A percentile compares a stretch with the other conserved stretches of the same genome.
Evolutionary conservation across 2,113 vertebrate species (phyloP).

Genomic region (Carassius gibelio): DNA sequence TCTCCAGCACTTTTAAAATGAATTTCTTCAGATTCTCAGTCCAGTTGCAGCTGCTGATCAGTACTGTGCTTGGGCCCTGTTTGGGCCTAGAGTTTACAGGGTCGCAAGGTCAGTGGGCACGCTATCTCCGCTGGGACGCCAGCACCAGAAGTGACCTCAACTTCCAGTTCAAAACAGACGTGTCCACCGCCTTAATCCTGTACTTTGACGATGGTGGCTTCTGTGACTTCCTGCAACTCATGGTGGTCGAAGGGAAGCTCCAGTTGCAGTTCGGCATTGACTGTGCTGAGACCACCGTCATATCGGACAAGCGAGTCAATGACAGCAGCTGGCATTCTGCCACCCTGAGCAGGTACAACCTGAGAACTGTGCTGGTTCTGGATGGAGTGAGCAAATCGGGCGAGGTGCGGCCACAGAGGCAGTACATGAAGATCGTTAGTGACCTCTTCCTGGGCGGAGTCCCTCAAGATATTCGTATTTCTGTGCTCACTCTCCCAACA

Average conservation of each 20-base stretch:
- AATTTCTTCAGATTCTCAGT: slow-evolving; percentile 84
- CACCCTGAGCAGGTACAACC: slow-evolving; percentile 86
- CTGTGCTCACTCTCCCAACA: slow-evolving; percentile 86
- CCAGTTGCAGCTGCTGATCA: slow-evolving; percentile 86
- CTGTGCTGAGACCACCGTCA: slow-evolving; percentile 87
- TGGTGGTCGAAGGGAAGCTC: slow-evolving; percentile 86
- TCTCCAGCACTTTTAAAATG: slow-evolving; percentile 73
- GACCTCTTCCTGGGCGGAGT: slow-evolving; percentile 95
- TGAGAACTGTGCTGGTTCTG: slow-evolving; percentile 85
- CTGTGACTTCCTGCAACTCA: slow-evolving; percentile 95
- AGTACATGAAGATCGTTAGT: slow-evolving; percentile 95
- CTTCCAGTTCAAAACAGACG: slow-evolving; percentile 92
- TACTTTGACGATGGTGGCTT: slow-evolving; percentile 97
- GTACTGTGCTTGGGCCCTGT: slow-evolving; percentile 83
- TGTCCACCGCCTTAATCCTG: slow-evolving; percentile 91
- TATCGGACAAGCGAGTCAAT: slow-evolving; percentile 83
- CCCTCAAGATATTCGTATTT: slow-evolving; percentile 85
- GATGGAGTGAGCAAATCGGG: slow-evolving; percentile 84
- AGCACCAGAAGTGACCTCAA: slow-evolving; percentile 93
- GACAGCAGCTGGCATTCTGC: slow-evolving; percentile 91
- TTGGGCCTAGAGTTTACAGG: slow-evolving; percentile 93
- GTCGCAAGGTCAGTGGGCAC: slow-evolving; percentile 93
- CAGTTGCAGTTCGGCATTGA: slow-evolving; percentile 94
- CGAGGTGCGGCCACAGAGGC: slow-evolving; percentile 86
- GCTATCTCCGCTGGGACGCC: slow-evolving; percentile 99